Base-by-base conservation (phyloP, 2,797 vertebrate genomes). In the Sandelia bainsii region DNA sequence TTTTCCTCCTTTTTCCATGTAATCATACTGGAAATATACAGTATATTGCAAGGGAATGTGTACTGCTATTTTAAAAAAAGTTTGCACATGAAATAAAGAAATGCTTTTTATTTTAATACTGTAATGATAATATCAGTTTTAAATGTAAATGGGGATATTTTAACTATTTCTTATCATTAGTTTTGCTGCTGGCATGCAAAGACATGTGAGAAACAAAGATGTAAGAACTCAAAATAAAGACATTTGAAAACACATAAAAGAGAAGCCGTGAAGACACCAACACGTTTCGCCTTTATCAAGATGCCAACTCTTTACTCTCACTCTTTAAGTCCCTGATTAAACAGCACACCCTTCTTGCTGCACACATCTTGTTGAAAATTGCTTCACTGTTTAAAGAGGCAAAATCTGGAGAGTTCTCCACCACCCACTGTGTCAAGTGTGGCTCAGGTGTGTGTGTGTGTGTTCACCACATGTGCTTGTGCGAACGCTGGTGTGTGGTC, bases 401-500 rank as follows among this genome's bases (percentile, higher is more conserved):
- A 3, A 74, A 80, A 68, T 83, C 60, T 69, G 79, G 66, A 22
- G n/a, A 67, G 63, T 51, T 52, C 52, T 54, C 57, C 72, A 82
- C 88, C 87, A 86, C 87, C 82, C 82, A 89, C 80, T 20, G 62
- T 76, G 86, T 59, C 72, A 66, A 79, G 77, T 64, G 80, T 62
- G 73, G 79, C 72, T 85, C 84, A 86, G 81, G 86, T 89, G 89
- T 77, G 75, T 72, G 75, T 63, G 62, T 69, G 79, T 64, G 67
- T 69, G 80, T 65, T 67, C 49, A 9, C 44, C 58, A 62, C 72
- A 69, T 69, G 74, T 64, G 66, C 60, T 52, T 42, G 61, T 60
- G 65, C 49, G 20, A 32, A 11, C 27, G 32, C 50, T 63, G 65
- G 81, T 90, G 89, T 90, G 92, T 88, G 89, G 87, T 90, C 45